Evolutionary conservation across 2,113 vertebrate genomes (phyloP).

Genomic region (Saccopteryx leptura): DNA sequence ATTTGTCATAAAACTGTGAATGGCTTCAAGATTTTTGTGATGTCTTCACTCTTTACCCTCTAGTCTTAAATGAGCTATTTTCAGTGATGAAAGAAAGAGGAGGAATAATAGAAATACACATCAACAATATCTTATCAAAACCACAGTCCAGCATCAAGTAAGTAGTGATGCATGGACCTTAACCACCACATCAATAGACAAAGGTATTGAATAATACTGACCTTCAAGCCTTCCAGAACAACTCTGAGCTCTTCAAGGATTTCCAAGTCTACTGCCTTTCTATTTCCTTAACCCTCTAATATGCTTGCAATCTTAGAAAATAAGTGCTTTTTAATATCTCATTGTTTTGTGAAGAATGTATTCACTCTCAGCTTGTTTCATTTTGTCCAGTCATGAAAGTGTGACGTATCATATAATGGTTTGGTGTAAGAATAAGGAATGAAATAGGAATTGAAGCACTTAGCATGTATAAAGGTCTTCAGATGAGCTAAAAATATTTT

Average conservation of each 20-base stretch:
- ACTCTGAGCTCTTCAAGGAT: background rate
- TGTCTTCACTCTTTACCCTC: background rate
- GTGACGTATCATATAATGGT: slow-evolving; percentile 11
- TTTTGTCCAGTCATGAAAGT: background rate
- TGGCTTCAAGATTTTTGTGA: background rate
- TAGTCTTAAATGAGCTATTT: slow-evolving; percentile 9
- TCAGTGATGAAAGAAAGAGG: background rate
- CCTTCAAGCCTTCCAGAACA: background rate
- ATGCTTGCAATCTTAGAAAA: background rate
- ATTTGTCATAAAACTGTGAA: background rate
- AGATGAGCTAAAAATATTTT: slow-evolving; percentile 74
- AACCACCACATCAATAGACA: background rate
- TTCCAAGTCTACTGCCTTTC: background rate
- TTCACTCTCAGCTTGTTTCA: background rate
- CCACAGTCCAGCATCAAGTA: no score
- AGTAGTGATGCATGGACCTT: background rate
- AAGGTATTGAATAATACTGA: background rate
- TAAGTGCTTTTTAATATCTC: background rate
- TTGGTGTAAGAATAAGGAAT: slow-evolving; percentile 39
- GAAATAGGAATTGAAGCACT: slow-evolving; percentile 49
- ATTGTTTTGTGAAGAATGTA: background rate
- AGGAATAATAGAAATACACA: background rate
- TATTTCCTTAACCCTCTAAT: background rate
- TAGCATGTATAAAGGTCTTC: slow-evolving; percentile 50
- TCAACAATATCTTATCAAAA: background rate